phyloP scores from a whole-genome alignment of 2,113 vertebrate genomes.

The Phainopepla nitens region DNA sequence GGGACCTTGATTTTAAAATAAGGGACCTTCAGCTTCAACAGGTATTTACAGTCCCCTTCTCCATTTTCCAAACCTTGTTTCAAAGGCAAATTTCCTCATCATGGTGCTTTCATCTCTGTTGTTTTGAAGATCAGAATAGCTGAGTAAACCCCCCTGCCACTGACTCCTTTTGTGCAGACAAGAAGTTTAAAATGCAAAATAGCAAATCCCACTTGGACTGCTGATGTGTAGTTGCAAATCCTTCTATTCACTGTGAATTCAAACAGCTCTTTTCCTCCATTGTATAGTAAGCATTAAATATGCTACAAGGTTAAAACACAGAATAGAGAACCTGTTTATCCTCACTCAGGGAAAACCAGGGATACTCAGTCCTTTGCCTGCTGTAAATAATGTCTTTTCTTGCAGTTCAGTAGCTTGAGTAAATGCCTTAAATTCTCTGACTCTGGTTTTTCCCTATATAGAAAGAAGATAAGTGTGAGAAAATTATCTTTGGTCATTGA shows the following conservation, averaged over 20 bases:
- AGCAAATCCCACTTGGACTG: background rate
- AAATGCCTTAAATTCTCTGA: background rate
- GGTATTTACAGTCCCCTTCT: background rate
- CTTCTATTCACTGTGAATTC: background rate
- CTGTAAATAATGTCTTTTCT: background rate
- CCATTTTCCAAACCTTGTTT: background rate
- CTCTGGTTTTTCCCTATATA: background rate
- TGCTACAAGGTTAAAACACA: background rate
- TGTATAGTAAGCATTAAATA: background rate
- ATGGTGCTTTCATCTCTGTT: background rate
- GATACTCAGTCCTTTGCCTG: background rate
- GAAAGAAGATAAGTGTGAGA: background rate
- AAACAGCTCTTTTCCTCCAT: background rate
- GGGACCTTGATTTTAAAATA: background rate
- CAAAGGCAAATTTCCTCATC: background rate
- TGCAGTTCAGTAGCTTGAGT: background rate
- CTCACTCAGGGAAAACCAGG: background rate
- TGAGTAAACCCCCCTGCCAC: background rate
- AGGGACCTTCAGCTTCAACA: background rate
- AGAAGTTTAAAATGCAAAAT: conserved; percentile 9
- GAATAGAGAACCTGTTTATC: background rate
- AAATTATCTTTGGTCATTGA: background rate
- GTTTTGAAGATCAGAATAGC: background rate
- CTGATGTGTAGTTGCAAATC: background rate
- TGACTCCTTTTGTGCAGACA: background rate